These are phyloP conservation scores for Ctenomys sociabilis DNA, from an alignment of 2,113 vertebrate species.

Conservation along the genomic window DNA sequence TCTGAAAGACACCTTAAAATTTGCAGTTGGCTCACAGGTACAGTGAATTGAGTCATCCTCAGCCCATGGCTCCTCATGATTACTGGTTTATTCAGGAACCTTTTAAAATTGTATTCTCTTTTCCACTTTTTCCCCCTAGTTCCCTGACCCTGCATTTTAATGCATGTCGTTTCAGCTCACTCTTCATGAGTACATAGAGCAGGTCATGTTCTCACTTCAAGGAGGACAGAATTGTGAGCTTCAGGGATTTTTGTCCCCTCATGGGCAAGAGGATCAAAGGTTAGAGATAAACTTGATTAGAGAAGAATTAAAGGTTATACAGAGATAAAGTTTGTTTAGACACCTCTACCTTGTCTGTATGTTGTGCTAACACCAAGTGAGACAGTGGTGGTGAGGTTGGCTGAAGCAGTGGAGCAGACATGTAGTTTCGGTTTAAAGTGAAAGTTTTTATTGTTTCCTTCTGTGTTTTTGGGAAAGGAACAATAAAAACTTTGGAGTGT, in stretches of 20 bases:
- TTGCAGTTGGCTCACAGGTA: not conserved
- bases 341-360: not conserved
- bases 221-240: not conserved
- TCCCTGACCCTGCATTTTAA: not conserved
- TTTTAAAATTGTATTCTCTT: not conserved
- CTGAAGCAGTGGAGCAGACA: rapidly evolving
- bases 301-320: not conserved
- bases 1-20: conserved; percentile 57
- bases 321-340: not conserved
- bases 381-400: not conserved
- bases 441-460: too few relatives aligned
- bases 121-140: not conserved
- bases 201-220: not conserved
- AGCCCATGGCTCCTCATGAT: not conserved
- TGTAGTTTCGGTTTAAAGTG: not conserved
- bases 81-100: not conserved
- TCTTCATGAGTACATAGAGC: not conserved
- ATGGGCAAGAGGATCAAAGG: not conserved
- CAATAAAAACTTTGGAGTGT: too few relatives aligned
- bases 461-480: too few relatives aligned
- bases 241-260: not conserved
- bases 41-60: not conserved
- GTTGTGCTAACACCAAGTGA: not conserved
- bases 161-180: not conserved
- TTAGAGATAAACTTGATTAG: not conserved